Conservation (phyloP, 2,888 invertebrate genomes). For the Drosophila dives region DNA sequence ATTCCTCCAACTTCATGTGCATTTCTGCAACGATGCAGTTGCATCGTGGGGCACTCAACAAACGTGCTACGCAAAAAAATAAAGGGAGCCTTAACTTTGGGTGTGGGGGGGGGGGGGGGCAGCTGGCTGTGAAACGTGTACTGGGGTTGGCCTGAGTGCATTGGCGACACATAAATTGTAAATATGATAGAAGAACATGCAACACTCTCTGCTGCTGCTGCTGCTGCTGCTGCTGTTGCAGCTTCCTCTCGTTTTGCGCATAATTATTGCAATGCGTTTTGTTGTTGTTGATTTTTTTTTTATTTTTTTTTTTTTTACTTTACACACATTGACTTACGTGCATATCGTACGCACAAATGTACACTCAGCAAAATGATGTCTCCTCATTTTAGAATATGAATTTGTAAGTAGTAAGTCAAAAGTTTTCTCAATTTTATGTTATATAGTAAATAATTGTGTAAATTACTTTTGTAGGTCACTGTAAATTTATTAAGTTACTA, state of each 20-base stretch:
- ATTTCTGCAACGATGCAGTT: slow-evolving; percentile 40
- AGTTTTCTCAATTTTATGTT: background rate
- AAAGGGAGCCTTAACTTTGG: slow-evolving; percentile 8
- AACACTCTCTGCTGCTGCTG: slow-evolving; percentile 35
- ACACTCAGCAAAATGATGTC: background rate
- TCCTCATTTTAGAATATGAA: too few species aligned
- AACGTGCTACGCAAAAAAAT: slow-evolving; percentile 2
- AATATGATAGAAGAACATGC: slow-evolving; percentile 78
- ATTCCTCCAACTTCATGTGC: slow-evolving; percentile 31
- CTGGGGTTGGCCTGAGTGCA: slow-evolving; percentile 55
- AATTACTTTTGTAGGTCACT: background rate
- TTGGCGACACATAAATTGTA: slow-evolving; percentile 78
- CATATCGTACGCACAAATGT: slow-evolving; percentile 11
- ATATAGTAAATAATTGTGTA: background rate
- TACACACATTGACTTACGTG: slow-evolving; percentile 24
- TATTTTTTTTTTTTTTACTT: background rate
- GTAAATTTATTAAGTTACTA: background rate
- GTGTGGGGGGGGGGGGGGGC: slow-evolving; percentile 15
- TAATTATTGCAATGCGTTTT: slow-evolving; percentile 54
- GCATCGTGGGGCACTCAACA: slow-evolving; percentile 20
- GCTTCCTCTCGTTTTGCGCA: slow-evolving; percentile 32
- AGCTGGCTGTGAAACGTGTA: slow-evolving; percentile 13
- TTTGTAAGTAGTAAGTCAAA: background rate
- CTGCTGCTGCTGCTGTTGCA: slow-evolving; percentile 15
- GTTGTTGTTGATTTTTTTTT: slow-evolving; percentile 21